Evolutionary conservation across 2,888 invertebrate species (phyloP), one percentile per base, ranked within the genome.

Genomic region (Schrankia costaestrigalis): DNA sequence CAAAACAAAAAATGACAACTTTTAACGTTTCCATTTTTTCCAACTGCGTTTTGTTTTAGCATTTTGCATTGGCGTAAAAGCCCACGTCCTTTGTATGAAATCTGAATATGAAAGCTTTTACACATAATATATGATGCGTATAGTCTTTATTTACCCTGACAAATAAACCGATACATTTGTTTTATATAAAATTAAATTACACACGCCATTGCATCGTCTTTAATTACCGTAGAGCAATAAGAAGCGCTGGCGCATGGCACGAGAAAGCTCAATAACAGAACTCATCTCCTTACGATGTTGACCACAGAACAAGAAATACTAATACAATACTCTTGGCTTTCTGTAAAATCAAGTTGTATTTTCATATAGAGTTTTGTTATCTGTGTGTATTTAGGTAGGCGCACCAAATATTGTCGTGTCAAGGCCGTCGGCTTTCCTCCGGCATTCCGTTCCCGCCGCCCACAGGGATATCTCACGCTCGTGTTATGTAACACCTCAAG

Each of bases 401-500:
- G 72, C 70, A 81, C 79, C 79, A 76, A 82, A 82, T 80, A 75
- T 78, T 78, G 83, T 82, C 67, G 72, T 85, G 86, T 86, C 86
- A 87, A 87, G 86, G 86, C 74, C 86, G 74, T 51, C 84, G 61
- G 79, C 86, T 87, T 87, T 87, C 84, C 81, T 85, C 80, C 79
- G 62, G 66, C 85, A 86, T 86, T 87, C 85, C 84, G 69, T 71
- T 75, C 71, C 75, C 71, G 69, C 73, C 84, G 83, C 86, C 85
- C 83, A 86, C 85, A 66, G 82, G 82, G 81, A 79, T 84, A 83
- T 82, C 83, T 86, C 84, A 83, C 83, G 71, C 74, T 70, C 51
- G 63, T 63, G 69, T 85, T 85, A 78, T 71, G 80, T 82, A 84
- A 85, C 76, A 73, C 73, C 70, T 66, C 62, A 35, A 46, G 45